These are phyloP conservation scores for Platichthys flesus DNA, from an alignment of 2,113 vertebrate genomes.

Conservation along the genomic window DNA sequence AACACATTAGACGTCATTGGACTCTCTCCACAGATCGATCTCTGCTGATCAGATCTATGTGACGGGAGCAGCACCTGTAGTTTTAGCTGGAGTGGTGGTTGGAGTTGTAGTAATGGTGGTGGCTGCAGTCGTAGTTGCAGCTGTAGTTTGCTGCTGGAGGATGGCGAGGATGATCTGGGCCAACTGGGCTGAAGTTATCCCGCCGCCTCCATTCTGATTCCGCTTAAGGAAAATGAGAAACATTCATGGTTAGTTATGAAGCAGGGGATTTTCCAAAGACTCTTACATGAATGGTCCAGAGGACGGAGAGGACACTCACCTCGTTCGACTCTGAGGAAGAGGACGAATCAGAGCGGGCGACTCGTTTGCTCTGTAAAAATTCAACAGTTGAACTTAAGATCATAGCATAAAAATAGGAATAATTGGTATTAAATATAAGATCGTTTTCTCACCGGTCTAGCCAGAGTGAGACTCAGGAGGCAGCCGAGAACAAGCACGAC, in stretches of 20 bases:
- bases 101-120: neutral
- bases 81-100: neutral
- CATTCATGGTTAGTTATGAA: neutral
- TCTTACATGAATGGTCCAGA: neutral
- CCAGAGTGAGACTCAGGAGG: constrained; percentile 64
- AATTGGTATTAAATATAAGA: neutral
- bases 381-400: neutral
- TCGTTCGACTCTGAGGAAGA: neutral
- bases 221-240: neutral
- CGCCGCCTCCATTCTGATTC: no score
- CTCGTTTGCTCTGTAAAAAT: constrained; percentile 9
- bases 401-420: neutral
- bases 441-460: constrained; percentile 64
- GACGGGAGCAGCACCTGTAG: neutral
- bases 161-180: neutral
- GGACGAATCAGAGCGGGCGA: neutral
- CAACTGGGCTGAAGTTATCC: neutral
- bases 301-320: neutral
- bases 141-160: neutral
- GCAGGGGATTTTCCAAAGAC: neutral
- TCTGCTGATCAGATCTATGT: neutral
- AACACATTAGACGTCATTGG: neutral
- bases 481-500: constrained; percentile 56
- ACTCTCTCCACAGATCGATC: neutral
- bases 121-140: neutral